Conservation (phyloP, 2,113 vertebrate species). For the Ondatra zibethicus region DNA sequence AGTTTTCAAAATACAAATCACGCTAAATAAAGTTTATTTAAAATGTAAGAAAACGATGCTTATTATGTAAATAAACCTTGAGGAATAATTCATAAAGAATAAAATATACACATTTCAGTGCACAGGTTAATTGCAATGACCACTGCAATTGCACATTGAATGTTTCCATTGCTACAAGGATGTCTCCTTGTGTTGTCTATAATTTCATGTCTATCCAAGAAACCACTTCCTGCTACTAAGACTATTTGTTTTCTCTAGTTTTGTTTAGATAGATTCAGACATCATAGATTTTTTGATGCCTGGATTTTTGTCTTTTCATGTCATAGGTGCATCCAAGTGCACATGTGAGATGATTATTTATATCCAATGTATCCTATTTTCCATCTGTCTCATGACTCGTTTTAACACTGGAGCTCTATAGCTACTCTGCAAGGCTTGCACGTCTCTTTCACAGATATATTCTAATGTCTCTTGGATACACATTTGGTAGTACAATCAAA, state of each 20-base stretch:
- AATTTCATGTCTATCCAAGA: not conserved
- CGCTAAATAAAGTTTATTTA: not conserved
- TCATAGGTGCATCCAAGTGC: not conserved
- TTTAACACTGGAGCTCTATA: not conserved
- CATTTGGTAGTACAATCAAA: not conserved
- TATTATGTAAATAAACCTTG: slow-evolving; percentile 6
- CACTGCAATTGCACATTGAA: not conserved
- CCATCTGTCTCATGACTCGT: not conserved
- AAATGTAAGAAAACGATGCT: not conserved
- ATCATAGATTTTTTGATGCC: not conserved
- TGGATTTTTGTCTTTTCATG: not conserved
- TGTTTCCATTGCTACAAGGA: not conserved
- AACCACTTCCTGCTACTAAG: not conserved
- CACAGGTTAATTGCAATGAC: not conserved
- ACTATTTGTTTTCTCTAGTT: not conserved
- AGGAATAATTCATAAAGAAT: not conserved
- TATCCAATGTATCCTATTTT: not conserved
- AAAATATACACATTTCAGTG: not conserved
- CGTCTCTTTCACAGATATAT: not conserved
- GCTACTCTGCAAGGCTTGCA: not conserved
- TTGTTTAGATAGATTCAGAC: not conserved
- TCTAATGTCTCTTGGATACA: not conserved
- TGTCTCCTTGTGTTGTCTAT: not conserved
- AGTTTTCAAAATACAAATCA: not conserved
- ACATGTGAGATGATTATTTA: not conserved